A percentile compares a stretch with the other conserved stretches of the same genome.
phyloP scores from a whole-genome alignment of 2,113 vertebrate species.

The Girardinichthys multiradiatus region DNA sequence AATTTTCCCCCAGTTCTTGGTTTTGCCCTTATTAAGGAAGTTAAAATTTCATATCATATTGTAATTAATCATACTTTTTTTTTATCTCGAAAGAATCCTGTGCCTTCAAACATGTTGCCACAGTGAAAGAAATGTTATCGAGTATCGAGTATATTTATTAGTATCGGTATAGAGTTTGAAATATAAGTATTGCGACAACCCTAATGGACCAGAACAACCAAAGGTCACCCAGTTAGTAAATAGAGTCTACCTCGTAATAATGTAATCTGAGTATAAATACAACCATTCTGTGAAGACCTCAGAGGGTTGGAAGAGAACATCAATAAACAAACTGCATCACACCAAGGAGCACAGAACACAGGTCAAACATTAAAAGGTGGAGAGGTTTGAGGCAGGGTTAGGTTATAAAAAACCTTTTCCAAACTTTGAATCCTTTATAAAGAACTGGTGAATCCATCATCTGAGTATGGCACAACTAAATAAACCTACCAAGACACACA shows the following conservation, averaged over 20 bases:
- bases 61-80: too few species aligned
- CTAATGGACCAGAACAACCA: background rate
- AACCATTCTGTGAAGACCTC: background rate
- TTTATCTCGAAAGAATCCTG: too few species aligned
- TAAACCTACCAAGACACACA: slow-evolving; percentile 1
- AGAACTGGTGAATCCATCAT: background rate
- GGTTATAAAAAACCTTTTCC: background rate
- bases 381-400: background rate
- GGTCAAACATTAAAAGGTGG: background rate
- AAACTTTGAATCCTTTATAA: background rate
- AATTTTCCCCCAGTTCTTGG: too few species aligned
- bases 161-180: too few species aligned
- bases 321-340: background rate
- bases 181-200: background rate
- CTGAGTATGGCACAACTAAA: background rate
- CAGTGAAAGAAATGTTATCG: too few species aligned
- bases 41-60: too few species aligned
- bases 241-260: background rate
- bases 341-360: background rate
- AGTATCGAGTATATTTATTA: too few species aligned
- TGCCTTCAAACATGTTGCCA: too few species aligned
- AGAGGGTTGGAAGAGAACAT: background rate
- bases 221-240: background rate
- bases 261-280: background rate
- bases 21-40: too few species aligned